Evolutionary conservation across 2,888 invertebrate species (phyloP).

Genomic region (Drosophila tripunctata): DNA sequence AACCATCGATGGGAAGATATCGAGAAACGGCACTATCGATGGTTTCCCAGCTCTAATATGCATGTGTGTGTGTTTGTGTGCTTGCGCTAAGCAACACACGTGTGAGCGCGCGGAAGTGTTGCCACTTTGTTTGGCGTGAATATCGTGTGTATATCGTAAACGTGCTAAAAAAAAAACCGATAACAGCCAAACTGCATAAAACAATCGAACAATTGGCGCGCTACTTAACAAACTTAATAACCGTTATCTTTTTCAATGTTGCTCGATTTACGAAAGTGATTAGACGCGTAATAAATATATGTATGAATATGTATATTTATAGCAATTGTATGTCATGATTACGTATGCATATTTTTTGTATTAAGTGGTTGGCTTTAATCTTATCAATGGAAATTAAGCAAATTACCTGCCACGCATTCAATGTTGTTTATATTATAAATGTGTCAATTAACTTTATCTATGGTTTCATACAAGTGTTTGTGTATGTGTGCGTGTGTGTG

Average conservation of each 20-base stretch:
- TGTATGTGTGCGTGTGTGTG: neutral
- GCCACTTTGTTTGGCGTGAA: constrained; percentile 11
- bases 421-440: constrained; percentile 23
- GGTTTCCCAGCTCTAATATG: no score
- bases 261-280: neutral
- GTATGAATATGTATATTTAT: neutral
- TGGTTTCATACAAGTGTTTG: neutral
- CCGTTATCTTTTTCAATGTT: constrained; percentile 29
- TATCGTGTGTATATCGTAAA: constrained; percentile 13
- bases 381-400: constrained; percentile 32
- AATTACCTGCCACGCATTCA: constrained; percentile 14
- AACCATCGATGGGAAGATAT: no score
- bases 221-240: constrained; percentile 19
- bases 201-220: constrained; percentile 2
- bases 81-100: neutral
- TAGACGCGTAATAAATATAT: neutral
- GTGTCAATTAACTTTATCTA: constrained; percentile 20
- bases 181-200: neutral
- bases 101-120: constrained; percentile 2
- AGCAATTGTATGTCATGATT: constrained; percentile 9
- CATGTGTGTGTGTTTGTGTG: neutral
- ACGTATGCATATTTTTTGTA: constrained; percentile 6
- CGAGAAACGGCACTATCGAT: no score
- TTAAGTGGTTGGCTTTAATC: neutral
- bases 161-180: neutral